Evolutionary conservation across 2,888 invertebrate genomes (phyloP), one percentile per base, ranked within the genome.

Genomic region (Ptychoptera albimana): DNA sequence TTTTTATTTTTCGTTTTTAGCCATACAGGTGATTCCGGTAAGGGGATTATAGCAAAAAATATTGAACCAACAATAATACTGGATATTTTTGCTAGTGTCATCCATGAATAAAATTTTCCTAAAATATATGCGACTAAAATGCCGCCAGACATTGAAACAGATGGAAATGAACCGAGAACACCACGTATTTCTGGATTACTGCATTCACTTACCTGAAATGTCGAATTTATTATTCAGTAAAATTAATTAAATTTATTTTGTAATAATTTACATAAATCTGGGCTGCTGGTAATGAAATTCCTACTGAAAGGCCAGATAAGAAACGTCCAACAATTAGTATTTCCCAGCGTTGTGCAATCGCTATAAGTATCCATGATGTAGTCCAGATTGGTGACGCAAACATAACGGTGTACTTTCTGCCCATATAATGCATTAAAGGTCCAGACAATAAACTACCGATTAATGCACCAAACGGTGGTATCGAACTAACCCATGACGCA

Each of bases 11-110:
- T 60, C 7, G 63, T 57, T 42, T 67, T 62, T 10, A 74, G 55
- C 74, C 74, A 75, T 11, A 73, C 67, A 0, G 80, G 80, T 0
- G 78, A 77, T 57, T 80, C 79, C 0, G 78, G 79, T 36, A 78
- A 60, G 1, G 72, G 72, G 1, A 72, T 52, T 12, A 75, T 61
- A 5, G 70, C 56, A 38, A 74, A 39, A 44, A 74, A 66, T 31
- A 74, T 55, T 1, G 70, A 57, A 39, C 64, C 64, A 44, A 69
- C 68, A 51, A 69, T 68, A 1, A 57, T 52, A 16, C 70, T 67
- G 6, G 73, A 74, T 11, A 72, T 57, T 50, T 72, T 67, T 0
- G 78, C 75, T 29, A 78, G 64, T 44, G 68, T 60, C 50, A 70
- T 62, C 78, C 78, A 79, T 43, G 67, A 63, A 1, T 74, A 60